A percentile compares a stretch with the other conserved stretches of the same genome.
These are phyloP conservation scores for Sceloporus undulatus DNA, from an alignment of 2,113 vertebrate species.

Conservation along the genomic window DNA sequence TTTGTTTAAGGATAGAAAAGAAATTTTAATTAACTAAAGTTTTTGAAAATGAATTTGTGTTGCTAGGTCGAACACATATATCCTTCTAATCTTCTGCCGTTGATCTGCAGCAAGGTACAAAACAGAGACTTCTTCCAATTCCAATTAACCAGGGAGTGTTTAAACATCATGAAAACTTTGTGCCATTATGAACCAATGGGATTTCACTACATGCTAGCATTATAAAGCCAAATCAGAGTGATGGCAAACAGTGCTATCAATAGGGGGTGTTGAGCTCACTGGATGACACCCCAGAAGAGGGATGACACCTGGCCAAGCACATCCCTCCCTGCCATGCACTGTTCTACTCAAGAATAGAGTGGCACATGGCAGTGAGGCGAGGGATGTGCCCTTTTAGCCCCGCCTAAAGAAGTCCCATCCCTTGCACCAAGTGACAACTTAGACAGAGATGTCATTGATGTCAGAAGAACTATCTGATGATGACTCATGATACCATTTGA, in stretches of 20 bases:
- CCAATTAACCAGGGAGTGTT: background rate
- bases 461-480: background rate
- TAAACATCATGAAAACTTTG: background rate
- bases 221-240: background rate
- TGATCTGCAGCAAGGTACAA: background rate
- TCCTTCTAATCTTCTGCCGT: no score
- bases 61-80: background rate
- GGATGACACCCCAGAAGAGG: no score
- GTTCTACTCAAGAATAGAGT: no score
- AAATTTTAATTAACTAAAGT: background rate
- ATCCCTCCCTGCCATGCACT: no score
- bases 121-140: no score
- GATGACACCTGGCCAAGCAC: no score
- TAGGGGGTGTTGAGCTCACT: no score
- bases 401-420: no score
- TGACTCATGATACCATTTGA: background rate
- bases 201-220: background rate
- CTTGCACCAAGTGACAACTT: no score
- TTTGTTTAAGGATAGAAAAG: background rate
- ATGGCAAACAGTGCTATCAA: background rate
- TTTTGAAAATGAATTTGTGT: background rate
- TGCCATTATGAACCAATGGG: background rate
- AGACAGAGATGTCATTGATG: no score
- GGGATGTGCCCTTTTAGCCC: no score
- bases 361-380: no score